Conservation (phyloP, 2,888 invertebrate species). For the Muscina levida region DNA sequence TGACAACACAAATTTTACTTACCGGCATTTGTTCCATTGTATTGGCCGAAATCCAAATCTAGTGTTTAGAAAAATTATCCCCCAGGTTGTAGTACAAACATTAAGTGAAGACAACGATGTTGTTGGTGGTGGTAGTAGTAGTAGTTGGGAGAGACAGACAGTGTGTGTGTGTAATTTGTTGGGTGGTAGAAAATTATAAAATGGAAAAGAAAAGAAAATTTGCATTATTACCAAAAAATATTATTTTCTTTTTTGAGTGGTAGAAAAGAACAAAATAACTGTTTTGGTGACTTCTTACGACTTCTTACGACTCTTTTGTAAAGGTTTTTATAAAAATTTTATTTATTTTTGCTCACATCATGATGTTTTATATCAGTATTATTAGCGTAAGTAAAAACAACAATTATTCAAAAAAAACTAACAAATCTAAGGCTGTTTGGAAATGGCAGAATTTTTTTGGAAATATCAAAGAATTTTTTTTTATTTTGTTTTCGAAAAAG, state of each 20-base stretch:
- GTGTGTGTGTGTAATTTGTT: constrained; percentile 14
- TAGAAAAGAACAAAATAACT: constrained; percentile 68
- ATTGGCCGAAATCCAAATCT: constrained; percentile 89
- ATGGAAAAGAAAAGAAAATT: constrained; percentile 72
- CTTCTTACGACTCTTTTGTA: too few species aligned
- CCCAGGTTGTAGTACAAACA: too few species aligned
- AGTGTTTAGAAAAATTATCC: constrained; percentile 72
- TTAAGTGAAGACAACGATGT: constrained; percentile 31
- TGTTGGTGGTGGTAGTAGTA: background rate
- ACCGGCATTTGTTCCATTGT: constrained; percentile 90
- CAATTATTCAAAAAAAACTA: constrained; percentile 56
- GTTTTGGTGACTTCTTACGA: constrained; percentile 75
- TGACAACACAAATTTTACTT: constrained; percentile 79
- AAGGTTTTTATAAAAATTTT: constrained; percentile 65
- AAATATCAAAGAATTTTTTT: constrained; percentile 1
- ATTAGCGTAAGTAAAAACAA: constrained; percentile 68
- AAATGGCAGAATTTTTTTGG: constrained; percentile 81
- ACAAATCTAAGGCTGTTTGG: constrained; percentile 82
- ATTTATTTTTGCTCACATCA: constrained; percentile 73
- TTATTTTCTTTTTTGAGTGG: constrained; percentile 72
- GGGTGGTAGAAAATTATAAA: constrained; percentile 46
- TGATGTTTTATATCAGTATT: too few species aligned
- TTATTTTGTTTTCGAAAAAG: constrained; percentile 31
- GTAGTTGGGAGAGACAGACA: constrained; percentile 29
- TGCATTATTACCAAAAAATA: constrained; percentile 68